Base-by-base conservation (phyloP, 2,113 vertebrate species). In the Phylloscopus whistleri region DNA sequence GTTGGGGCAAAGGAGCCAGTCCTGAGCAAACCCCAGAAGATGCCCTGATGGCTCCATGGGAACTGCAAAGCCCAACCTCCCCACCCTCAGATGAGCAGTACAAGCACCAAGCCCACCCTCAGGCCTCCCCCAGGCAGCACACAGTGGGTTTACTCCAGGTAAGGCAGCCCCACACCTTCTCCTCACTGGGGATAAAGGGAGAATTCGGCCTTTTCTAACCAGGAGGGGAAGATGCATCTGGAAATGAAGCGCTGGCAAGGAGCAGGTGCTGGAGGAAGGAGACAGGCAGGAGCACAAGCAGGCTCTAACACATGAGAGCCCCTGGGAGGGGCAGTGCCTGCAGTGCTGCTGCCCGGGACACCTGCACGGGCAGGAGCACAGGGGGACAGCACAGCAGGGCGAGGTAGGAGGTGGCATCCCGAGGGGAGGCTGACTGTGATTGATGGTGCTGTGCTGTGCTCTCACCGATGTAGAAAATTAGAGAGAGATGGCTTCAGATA, bases 381-480 rank as follows among this genome's bases (percentile, higher is more conserved):
- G 52, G 33, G 91, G n/a, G 22, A 86, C 3, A 2, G 5, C 0
- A 1, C 58, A 33, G 44, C 3, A 49, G 0, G 0, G 43, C 2
- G 2, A 92, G 76, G 72, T 37, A 84, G 86, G 64, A 88, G 88
- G 84, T 59, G 93, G 64, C 44, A 10, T 68, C 56, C 37, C 0
- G 1, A 82, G 81, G 67, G 41, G 9, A 58, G 69, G 72, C 0
- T 96, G 95, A 87, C 91, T 74, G 1, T 96, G 96, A 97, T 73
- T 70, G 97, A 98, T 96, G 95, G 87, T 16, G 27, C 52, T 2
- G 6, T 0, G 39, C 86, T 79, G 46, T 41, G 68, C 94, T 95
- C 96, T 96, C 93, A 94, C 62, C 96, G 96, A 94, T 77, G 97
- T 84, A 96, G 98, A 97, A 98, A 97, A 98, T 97, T 70, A 94